These are phyloP conservation scores for Tenthredo scrophulariae DNA, from an alignment of 2,888 invertebrate genomes.

Conservation along the genomic window DNA sequence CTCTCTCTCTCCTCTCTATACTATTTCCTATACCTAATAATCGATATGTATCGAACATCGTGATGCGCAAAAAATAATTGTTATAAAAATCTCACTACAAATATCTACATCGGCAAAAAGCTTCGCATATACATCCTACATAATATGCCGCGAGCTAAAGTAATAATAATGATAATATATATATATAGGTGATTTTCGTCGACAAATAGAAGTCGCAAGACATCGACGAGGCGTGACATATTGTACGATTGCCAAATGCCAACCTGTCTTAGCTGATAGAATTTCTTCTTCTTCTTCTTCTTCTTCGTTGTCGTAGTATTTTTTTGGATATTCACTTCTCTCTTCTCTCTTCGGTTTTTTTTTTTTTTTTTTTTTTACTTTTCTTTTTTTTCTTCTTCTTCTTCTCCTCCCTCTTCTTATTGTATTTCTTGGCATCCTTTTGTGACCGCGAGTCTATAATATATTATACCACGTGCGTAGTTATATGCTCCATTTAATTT, in stretches of 20 bases:
- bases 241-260: conserved; percentile 43
- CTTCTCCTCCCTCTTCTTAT: background rate
- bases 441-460: conserved; percentile 23
- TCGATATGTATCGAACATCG: no score
- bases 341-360: background rate
- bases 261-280: conserved; percentile 8
- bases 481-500: conserved; percentile 25
- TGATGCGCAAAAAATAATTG: background rate
- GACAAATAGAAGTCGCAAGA: conserved; percentile 21
- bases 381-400: background rate
- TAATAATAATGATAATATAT: background rate
- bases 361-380: background rate
- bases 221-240: conserved; percentile 44
- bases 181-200: conserved; percentile 11
- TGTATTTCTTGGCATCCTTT: conserved; percentile 37
- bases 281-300: background rate
- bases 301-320: background rate
- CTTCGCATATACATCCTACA: background rate
- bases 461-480: conserved; percentile 31
- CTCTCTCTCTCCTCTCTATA: background rate
- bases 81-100: background rate
- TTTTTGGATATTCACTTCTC: background rate
- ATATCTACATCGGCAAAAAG: background rate
- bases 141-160: background rate
- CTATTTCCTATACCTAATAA: background rate